Percentiles rank a stretch among this genome's conserved stretches.
Evolutionary conservation across 2,113 vertebrate genomes (phyloP).

Genomic region (Anthoscopus minutus): DNA sequence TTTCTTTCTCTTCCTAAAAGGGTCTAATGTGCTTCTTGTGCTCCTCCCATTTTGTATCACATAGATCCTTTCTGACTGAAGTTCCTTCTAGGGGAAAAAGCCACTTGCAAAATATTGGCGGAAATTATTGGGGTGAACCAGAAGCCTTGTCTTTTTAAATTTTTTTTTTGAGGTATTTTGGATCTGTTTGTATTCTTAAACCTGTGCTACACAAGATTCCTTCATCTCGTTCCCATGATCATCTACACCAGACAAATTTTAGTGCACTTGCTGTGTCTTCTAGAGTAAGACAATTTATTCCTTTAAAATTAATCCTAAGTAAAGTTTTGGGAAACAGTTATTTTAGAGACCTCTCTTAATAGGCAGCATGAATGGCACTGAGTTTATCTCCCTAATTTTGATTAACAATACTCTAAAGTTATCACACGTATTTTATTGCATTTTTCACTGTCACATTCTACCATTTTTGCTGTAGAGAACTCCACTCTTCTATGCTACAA

Average conservation of each 20-base stretch:
- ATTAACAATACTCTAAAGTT: background rate
- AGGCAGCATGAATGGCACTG: background rate
- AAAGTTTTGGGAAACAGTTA: background rate
- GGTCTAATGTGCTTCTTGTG: fast-evolving
- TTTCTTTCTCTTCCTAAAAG: background rate
- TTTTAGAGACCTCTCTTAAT: background rate
- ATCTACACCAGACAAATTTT: background rate
- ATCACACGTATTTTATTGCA: background rate
- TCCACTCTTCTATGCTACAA: background rate
- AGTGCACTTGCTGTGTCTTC: background rate
- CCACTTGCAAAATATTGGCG: background rate
- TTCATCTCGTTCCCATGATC: background rate
- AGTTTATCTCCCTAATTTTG: background rate
- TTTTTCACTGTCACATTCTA: background rate
- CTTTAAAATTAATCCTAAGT: background rate
- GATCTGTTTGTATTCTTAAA: background rate
- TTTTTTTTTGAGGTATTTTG: background rate
- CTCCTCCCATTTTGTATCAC: background rate
- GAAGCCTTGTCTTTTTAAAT: background rate
- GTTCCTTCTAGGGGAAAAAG: background rate
- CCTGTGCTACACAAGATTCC: background rate
- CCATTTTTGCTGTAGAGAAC: background rate
- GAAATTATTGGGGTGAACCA: background rate
- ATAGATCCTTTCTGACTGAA: background rate
- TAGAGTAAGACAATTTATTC: background rate